phyloP scores from a whole-genome alignment of 1,140 invertebrate genomes.

The Conopomorpha cramerella region DNA sequence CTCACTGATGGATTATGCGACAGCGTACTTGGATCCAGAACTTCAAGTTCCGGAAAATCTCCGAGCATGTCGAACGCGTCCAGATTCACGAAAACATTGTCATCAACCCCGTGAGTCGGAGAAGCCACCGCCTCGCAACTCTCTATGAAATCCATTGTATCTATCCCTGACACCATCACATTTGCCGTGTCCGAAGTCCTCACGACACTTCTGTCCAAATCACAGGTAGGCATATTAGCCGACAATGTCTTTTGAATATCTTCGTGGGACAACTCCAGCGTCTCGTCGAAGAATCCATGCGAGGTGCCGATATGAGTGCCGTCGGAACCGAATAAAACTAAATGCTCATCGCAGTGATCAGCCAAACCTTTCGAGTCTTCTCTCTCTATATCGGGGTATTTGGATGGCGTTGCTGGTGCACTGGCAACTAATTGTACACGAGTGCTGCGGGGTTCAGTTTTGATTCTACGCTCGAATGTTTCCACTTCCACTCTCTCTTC shows the following conservation, averaged over 20 bases:
- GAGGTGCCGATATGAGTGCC: constrained; percentile 58
- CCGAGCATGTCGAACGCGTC: constrained; percentile 94
- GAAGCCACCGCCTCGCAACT: constrained; percentile 66
- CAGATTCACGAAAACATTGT: constrained; percentile 91
- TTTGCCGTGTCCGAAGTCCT: constrained; percentile 45
- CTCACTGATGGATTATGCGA: constrained; percentile 51
- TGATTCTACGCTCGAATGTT: constrained; percentile 52
- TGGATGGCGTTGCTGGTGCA: constrained; percentile 64
- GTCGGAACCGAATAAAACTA: constrained; percentile 62
- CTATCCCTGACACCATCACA: constrained; percentile 68
- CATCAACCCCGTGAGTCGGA: constrained; percentile 69
- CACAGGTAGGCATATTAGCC: constrained; percentile 82
- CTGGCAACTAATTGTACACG: constrained; percentile 54
- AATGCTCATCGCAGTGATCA: constrained; percentile 63
- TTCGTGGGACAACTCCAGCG: constrained; percentile 88
- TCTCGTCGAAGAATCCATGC: constrained; percentile 75
- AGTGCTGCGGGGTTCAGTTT: constrained; percentile 51
- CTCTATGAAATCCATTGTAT: constrained; percentile 87
- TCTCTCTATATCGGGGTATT: constrained; percentile 63
- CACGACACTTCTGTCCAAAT: constrained; percentile 45
- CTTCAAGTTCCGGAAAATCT: constrained; percentile 88
- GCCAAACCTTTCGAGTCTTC: constrained; percentile 58
- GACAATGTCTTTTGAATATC: constrained; percentile 89
- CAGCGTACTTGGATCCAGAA: constrained; percentile 70
- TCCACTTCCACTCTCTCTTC: constrained; percentile 56